Conservation (phyloP, 2,888 invertebrate species). For the Bugula neritina region DNA sequence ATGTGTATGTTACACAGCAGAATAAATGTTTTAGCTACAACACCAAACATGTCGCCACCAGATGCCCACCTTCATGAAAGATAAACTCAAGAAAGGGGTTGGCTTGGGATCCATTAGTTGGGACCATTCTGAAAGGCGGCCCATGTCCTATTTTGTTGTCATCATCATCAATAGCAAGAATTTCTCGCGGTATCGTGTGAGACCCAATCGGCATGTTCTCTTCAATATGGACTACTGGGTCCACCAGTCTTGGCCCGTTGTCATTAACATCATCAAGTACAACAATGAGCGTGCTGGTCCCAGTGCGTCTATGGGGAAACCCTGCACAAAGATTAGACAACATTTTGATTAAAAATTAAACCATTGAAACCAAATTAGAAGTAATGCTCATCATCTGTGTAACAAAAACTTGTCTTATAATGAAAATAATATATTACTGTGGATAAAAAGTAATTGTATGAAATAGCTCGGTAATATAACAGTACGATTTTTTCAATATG, state of each 20-base stretch:
- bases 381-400: too few relatives aligned
- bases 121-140: neutral
- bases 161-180: conserved; percentile 13
- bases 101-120: conserved; percentile 16
- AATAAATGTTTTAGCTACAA: too few relatives aligned
- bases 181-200: neutral
- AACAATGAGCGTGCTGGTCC: conserved; percentile 5
- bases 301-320: conserved; percentile 2
- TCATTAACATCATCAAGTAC: neutral
- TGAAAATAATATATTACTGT: too few relatives aligned
- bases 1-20: too few relatives aligned
- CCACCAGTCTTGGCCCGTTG: conserved; percentile 10
- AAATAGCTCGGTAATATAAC: too few relatives aligned
- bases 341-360: too few relatives aligned
- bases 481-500: too few relatives aligned
- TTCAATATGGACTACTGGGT: neutral
- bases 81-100: neutral
- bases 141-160: conserved; percentile 21
- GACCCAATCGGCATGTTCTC: conserved; percentile 13
- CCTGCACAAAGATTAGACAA: neutral
- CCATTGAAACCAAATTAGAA: too few relatives aligned
- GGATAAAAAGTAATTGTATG: too few relatives aligned
- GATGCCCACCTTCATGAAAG: conserved; percentile 5
- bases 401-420: too few relatives aligned
- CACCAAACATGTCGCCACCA: too few relatives aligned